Conservation (phyloP, 1,140 invertebrate genomes). For the Aphidius ervi region DNA sequence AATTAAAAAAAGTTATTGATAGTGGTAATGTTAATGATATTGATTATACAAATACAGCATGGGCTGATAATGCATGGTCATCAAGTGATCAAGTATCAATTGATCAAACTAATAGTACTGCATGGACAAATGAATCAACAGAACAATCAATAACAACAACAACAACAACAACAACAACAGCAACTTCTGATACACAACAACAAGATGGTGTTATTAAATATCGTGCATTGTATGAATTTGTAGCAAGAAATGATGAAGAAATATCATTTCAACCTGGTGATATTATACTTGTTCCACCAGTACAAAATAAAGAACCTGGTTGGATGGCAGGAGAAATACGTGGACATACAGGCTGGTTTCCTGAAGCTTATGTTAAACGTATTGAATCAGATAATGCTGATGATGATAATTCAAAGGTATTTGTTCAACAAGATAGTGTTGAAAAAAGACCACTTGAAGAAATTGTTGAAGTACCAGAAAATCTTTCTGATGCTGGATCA, state of each 20-base stretch:
- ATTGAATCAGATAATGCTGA: conserved; percentile 64
- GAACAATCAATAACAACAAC: conserved; percentile 28
- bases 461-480: conserved; percentile 73
- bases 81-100: conserved; percentile 24
- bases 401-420: conserved; percentile 28
- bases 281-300: conserved; percentile 80
- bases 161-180: conserved; percentile 27
- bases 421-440: conserved; percentile 47
- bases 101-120: conserved; percentile 45
- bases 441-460: conserved; percentile 56
- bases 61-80: conserved; percentile 37
- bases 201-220: conserved; percentile 64
- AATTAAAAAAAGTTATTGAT: conserved; percentile 31
- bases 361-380: conserved; percentile 80
- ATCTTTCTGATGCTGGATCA: conserved; percentile 55
- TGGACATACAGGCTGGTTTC: conserved; percentile 94
- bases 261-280: conserved; percentile 92
- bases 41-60: conserved; percentile 34
- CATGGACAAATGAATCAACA: conserved; percentile 25
- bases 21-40: conserved; percentile 19
- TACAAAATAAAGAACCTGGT: conserved; percentile 90
- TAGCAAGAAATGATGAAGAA: conserved; percentile 88
- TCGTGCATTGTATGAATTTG: conserved; percentile 90
- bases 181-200: conserved; percentile 23
- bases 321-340: conserved; percentile 92